These are phyloP conservation scores for Betta splendens DNA, from an alignment of 2,797 vertebrate genomes.

Conservation along the genomic window DNA sequence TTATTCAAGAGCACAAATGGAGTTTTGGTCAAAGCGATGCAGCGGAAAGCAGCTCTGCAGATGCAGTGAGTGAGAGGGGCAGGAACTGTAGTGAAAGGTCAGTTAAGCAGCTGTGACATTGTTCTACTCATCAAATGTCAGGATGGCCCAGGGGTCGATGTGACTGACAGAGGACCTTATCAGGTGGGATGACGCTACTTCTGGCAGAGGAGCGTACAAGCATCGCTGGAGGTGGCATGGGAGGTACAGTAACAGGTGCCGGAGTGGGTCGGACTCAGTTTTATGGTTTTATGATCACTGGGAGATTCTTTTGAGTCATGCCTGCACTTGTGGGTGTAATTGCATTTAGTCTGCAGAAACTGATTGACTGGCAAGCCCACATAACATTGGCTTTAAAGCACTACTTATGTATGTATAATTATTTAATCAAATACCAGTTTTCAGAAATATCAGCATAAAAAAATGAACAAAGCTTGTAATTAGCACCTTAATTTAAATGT, in stretches of 20 bases:
- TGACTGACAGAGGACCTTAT: conserved; percentile 72
- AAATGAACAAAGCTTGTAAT: not conserved
- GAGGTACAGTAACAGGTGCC: conserved; percentile 4
- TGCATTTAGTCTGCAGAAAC: too few species aligned
- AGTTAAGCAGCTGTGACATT: conserved; percentile 71
- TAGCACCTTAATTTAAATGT: too few species aligned
- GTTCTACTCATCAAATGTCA: conserved; percentile 80
- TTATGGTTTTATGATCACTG: not conserved
- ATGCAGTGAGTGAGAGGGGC: conserved; percentile 22
- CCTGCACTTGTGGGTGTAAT: too few species aligned
- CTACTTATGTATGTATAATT: too few species aligned
- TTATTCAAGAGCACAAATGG: conserved; percentile 15
- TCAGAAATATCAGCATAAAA: too few species aligned
- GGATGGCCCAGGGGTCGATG: conserved; percentile 67
- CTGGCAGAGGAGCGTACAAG: conserved; percentile 34
- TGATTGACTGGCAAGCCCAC: too few species aligned
- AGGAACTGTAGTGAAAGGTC: conserved; percentile 71
- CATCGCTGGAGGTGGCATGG: conserved; percentile 20
- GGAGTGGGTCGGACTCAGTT: conserved; percentile 9
- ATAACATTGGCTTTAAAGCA: too few species aligned
- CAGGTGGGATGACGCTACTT: conserved; percentile 55
- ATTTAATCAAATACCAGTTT: too few species aligned
- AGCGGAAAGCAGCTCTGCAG: conserved; percentile 15
- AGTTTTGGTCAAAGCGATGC: conserved; percentile 24
- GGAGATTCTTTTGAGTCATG: not conserved